Percentiles rank a stretch among this genome's conserved stretches.
Evolutionary conservation across 1,140 invertebrate species (phyloP).

Genomic region (Drosophila sproati): DNA sequence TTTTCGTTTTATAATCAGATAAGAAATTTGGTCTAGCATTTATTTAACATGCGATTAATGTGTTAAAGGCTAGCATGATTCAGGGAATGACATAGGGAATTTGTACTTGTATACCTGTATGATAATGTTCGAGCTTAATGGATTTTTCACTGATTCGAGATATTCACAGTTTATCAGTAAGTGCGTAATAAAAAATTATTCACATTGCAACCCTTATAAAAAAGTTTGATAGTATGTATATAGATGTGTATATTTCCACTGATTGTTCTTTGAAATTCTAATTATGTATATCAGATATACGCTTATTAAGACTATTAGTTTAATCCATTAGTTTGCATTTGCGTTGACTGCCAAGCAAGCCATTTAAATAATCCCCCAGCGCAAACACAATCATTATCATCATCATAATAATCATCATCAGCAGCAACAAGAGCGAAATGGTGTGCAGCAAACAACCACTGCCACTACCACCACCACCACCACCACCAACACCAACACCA

Average conservation of each 20-base stretch:
- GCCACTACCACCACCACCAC: slow-evolving; percentile 50
- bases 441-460: not conserved
- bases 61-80: slow-evolving; percentile 19
- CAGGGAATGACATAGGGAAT: slow-evolving; percentile 6
- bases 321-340: slow-evolving; percentile 18
- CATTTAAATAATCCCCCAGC: slow-evolving; percentile 62
- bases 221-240: no score
- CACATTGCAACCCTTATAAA: not conserved
- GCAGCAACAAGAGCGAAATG: slow-evolving; percentile 5
- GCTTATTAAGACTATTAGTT: not conserved
- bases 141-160: slow-evolving; percentile 15
- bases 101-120: not conserved
- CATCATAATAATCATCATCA: slow-evolving; percentile 27
- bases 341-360: slow-evolving; percentile 25
- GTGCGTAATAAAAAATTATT: not conserved
- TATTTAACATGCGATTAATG: slow-evolving; percentile 36
- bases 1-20: slow-evolving; percentile 24
- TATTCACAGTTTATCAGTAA: not conserved
- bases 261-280: not conserved
- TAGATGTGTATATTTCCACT: no score
- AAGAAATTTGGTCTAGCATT: slow-evolving; percentile 24
- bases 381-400: slow-evolving; percentile 69
- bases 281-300: not conserved
- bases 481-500: slow-evolving; percentile 45
- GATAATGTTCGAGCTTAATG: slow-evolving; percentile 1